Conservation (phyloP, 2,797 vertebrate species). For the Premnoplex brunnescens region DNA sequence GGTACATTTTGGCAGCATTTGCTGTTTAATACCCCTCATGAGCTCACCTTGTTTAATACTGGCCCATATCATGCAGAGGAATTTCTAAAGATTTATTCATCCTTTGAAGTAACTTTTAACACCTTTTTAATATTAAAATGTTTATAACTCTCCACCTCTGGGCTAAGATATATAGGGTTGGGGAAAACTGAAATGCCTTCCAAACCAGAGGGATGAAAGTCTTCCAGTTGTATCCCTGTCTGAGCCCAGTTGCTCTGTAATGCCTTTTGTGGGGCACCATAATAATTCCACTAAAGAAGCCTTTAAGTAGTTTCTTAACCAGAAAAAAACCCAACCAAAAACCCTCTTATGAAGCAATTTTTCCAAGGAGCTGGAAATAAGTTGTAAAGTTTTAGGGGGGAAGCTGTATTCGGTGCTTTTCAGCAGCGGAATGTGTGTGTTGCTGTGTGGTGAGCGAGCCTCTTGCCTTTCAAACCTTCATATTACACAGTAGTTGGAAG, state of each 20-base stretch:
- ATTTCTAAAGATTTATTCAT: neutral
- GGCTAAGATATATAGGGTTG: neutral
- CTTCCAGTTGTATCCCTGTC: neutral
- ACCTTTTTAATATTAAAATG: neutral
- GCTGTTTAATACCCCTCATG: neutral
- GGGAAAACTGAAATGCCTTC: neutral
- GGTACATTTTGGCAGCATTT: neutral
- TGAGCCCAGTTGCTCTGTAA: neutral
- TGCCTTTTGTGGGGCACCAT: neutral
- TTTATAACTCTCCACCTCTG: neutral
- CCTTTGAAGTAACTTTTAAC: neutral
- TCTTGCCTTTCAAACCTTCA: slow-evolving; percentile 25
- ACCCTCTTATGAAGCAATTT: neutral
- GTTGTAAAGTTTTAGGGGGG: slow-evolving; percentile 13
- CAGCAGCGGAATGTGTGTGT: neutral
- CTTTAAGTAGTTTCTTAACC: slow-evolving; percentile 6
- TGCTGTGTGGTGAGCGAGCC: neutral
- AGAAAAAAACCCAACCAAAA: neutral
- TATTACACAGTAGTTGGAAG: slow-evolving; percentile 5
- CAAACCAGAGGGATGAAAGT: neutral
- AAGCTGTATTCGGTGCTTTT: neutral
- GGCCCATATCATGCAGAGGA: neutral
- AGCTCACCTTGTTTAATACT: neutral
- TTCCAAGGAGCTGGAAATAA: slow-evolving; percentile 20
- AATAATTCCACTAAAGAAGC: neutral